Conservation (phyloP, 2,113 vertebrate species). For the Bubalus kerabau region DNA sequence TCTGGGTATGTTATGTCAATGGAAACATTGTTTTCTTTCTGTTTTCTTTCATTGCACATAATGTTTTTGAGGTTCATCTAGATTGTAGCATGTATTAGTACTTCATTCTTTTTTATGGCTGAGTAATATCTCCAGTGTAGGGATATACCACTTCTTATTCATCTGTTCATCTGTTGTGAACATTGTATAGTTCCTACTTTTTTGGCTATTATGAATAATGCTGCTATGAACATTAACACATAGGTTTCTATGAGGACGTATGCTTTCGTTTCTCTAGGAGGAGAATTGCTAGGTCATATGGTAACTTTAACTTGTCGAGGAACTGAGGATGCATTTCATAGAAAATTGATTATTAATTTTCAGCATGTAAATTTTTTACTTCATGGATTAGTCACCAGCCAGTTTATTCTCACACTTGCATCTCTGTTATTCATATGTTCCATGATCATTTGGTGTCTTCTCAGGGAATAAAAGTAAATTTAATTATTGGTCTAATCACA, state of each 20-base stretch:
- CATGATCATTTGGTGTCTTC: not conserved
- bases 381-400: not conserved
- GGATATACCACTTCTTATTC: not conserved
- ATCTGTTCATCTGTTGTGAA: not conserved
- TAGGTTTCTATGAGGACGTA: not conserved
- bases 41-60: not conserved
- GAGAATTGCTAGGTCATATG: not conserved
- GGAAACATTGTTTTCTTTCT: not conserved
- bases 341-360: conserved; percentile 19
- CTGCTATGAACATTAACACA: not conserved
- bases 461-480: conserved; percentile 20
- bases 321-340: not conserved
- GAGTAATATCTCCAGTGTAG: not conserved
- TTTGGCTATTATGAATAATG: not conserved
- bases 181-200: not conserved
- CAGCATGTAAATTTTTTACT: not conserved
- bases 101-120: not conserved
- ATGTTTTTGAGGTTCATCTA: not conserved
- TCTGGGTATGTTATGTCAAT: not conserved
- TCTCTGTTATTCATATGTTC: not conserved
- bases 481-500: conserved; percentile 16
- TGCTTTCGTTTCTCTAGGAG: not conserved
- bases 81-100: not conserved
- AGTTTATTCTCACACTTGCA: not conserved
- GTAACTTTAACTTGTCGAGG: not conserved